Percentiles rank a stretch among this genome's conserved stretches.
These are phyloP conservation scores for Apotomis betuletana DNA, from an alignment of 2,888 invertebrate species.

Conservation along the genomic window DNA sequence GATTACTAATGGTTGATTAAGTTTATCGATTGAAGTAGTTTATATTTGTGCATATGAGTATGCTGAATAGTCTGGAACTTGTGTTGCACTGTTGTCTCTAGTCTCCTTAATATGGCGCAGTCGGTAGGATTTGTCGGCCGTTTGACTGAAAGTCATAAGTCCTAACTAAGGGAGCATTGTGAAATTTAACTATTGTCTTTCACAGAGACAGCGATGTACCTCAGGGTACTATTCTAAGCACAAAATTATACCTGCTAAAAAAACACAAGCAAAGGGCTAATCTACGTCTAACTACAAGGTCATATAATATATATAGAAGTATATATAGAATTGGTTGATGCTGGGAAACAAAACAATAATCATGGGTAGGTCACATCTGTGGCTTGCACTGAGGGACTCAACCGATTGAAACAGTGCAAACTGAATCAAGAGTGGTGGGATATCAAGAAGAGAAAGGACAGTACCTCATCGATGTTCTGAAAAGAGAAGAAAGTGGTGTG, in stretches of 20 bases:
- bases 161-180: no score
- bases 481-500: conserved; percentile 83
- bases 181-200: no score
- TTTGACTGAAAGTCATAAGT: no score
- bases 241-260: conserved; percentile 21
- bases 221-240: conserved; percentile 19
- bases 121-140: no score
- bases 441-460: conserved; percentile 72
- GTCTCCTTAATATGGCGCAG: no score
- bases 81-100: no score
- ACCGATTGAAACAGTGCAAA: conserved; percentile 59
- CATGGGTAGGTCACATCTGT: conserved; percentile 16
- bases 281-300: conserved; percentile 35
- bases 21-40: no score
- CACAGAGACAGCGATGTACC: not conserved
- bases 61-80: no score
- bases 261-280: conserved; percentile 34
- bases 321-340: not conserved
- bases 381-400: conserved; percentile 29
- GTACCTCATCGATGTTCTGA: conserved; percentile 85
- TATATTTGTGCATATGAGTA: no score
- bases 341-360: conserved; percentile 17
- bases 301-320: conserved; percentile 6
- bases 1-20: no score
- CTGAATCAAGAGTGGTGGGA: conserved; percentile 66